A percentile compares a stretch with the other conserved stretches of the same genome.
These are phyloP conservation scores for Pseudomugil tenellus DNA, from an alignment of 2,797 vertebrate genomes.

Conservation along the genomic window DNA sequence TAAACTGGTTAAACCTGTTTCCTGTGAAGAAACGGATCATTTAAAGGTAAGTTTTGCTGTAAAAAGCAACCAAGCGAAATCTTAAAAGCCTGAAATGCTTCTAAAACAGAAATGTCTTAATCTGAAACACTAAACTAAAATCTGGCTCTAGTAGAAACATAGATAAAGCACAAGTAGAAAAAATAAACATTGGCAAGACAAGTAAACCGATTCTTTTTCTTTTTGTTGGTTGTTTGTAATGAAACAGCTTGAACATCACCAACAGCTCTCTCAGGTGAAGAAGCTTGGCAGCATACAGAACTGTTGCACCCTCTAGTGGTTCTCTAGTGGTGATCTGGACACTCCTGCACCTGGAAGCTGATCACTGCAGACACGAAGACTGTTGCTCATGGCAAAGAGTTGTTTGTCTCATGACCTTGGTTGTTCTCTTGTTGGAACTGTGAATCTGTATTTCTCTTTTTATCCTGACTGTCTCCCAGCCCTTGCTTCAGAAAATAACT, in stretches of 20 bases:
- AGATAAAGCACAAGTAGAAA: too few species aligned
- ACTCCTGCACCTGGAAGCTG: neutral
- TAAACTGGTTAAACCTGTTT: neutral
- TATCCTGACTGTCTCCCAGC: neutral
- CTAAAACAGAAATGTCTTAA: neutral
- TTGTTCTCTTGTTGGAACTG: neutral
- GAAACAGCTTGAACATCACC: neutral
- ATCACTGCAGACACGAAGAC: neutral
- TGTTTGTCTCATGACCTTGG: too few species aligned
- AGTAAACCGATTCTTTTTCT: too few species aligned
- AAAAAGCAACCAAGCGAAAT: neutral
- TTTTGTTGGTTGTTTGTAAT: neutral
- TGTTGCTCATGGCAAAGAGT: neutral
- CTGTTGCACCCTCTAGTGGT: constrained; percentile 53
- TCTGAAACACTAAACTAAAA: constrained; percentile 29
- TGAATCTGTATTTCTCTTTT: neutral
- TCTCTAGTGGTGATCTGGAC: neutral
- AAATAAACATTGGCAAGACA: too few species aligned
- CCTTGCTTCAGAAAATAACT: neutral
- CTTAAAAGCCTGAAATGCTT: neutral
- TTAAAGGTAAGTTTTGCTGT: neutral
- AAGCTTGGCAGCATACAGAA: neutral
- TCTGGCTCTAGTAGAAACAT: neutral
- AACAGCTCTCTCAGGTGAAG: neutral
- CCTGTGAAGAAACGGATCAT: neutral